Base-by-base conservation (phyloP, 2,113 vertebrate genomes). In the Ciconia boyciana region DNA sequence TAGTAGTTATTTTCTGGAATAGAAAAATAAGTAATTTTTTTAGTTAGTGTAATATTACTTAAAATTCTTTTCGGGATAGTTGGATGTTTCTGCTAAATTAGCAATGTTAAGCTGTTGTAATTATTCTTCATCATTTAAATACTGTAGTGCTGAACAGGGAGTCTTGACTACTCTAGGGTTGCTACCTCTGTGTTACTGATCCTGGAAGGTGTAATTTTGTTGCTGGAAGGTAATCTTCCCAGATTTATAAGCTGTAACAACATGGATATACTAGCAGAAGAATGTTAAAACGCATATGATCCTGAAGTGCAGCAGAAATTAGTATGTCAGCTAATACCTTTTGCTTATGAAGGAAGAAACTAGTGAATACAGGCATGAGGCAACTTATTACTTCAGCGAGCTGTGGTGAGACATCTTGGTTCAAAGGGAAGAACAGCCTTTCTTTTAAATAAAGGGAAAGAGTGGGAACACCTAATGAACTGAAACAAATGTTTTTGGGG, bases 311-410 rank as follows among this genome's bases (percentile, higher is more conserved):
- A 57, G 14, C 64, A 52, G 72, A 32, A 94, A 46, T 68, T 17
- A 44, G 48, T 49, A 54, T 16, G 22, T 65, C 17, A 62, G 34
- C 16, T 83, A 21, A 18, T 43, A 36, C 8, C 6, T 41, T 43
- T 77, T 61, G 17, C 4, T 60, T 43, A 4, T 46, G 34, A n/a
- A 21, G 43, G 60, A 66, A 51, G 39, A 71, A 68, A 49, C 13
- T 22, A 15, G 36, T 22, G 21, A 72, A 16, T 41, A 6, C 0
- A 5, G 18, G 3, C 1, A 3, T 58, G 13, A 9, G 16, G 31
- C 34, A 62, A 1, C 55, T 81, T 52, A 61, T 0, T 64, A 5
- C 24, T 39, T 48, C 39, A 18, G 1, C 18, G 72, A 36, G 10
- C 43, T 78, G 22, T 43, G 80, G 20, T 48, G 49, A n/a, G 39